Conservation (phyloP, 2,797 vertebrate genomes). For the Brachyalestes nurse region DNA sequence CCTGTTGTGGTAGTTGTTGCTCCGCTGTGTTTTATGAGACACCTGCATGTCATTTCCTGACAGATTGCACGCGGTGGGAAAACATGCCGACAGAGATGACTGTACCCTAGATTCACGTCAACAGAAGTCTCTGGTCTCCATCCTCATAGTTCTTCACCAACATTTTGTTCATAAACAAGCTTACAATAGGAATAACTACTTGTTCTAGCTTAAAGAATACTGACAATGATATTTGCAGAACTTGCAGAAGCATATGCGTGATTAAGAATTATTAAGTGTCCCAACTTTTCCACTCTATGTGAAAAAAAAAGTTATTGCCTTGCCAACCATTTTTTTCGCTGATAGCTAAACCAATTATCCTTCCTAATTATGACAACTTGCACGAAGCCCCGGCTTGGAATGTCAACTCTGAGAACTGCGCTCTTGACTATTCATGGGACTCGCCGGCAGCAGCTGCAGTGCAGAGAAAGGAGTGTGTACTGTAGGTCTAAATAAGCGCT, state of each 20-base stretch:
- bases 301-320: slow-evolving; percentile 4
- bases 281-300: not conserved
- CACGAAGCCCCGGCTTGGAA: slow-evolving; percentile 27
- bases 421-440: slow-evolving; percentile 34
- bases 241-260: slow-evolving; percentile 22
- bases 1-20: slow-evolving; percentile 52
- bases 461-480: slow-evolving; percentile 33
- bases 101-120: slow-evolving; percentile 28
- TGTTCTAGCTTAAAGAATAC: not conserved
- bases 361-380: slow-evolving; percentile 44
- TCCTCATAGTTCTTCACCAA: not conserved
- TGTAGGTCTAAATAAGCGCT: slow-evolving; percentile 46
- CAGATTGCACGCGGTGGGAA: slow-evolving; percentile 44
- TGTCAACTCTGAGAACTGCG: slow-evolving; percentile 27
- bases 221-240: not conserved
- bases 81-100: slow-evolving; percentile 27
- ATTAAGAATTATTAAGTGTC: slow-evolving; percentile 5
- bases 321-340: slow-evolving; percentile 4
- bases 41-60: slow-evolving; percentile 65
- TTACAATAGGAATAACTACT: not conserved
- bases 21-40: slow-evolving; percentile 56
- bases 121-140: not conserved
- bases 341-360: slow-evolving; percentile 26
- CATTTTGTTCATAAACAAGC: not conserved
- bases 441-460: slow-evolving; percentile 30